Percentiles rank a stretch among this genome's conserved stretches.
These are phyloP conservation scores for Magallana gigas DNA, from an alignment of 1,140 invertebrate genomes.

Conservation along the genomic window DNA sequence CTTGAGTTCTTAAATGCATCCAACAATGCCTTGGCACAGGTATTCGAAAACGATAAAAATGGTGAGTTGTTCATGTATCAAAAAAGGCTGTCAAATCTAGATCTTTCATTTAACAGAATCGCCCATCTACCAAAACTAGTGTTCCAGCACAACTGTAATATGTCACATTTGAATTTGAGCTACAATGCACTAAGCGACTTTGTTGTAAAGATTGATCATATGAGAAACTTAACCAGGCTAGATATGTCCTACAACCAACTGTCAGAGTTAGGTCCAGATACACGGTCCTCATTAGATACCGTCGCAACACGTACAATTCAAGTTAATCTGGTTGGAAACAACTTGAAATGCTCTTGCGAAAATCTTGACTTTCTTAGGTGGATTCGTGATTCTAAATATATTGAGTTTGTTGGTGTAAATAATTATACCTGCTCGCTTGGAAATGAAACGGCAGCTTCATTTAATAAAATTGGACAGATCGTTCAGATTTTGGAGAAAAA, in stretches of 20 bases:
- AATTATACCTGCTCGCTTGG: neutral
- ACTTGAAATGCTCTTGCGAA: neutral
- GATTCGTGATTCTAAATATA: neutral
- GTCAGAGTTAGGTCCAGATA: neutral
- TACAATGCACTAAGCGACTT: neutral
- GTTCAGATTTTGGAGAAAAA: neutral
- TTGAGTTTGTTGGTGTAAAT: neutral
- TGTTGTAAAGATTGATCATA: neutral
- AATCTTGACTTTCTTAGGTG: constrained; percentile 8
- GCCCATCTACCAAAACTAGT: neutral
- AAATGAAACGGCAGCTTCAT: neutral
- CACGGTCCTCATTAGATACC: no score
- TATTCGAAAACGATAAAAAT: neutral
- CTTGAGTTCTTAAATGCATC: neutral
- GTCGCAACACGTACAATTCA: no score
- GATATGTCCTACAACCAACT: constrained; percentile 14
- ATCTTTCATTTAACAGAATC: constrained; percentile 2
- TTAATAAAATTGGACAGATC: neutral
- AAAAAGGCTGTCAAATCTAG: neutral
- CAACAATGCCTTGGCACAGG: neutral
- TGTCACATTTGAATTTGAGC: neutral
- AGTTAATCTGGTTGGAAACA: neutral
- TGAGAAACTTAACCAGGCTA: neutral
- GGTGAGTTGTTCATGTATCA: neutral
- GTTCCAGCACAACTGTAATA: neutral